These are phyloP conservation scores for Fopius arisanus DNA, from an alignment of 1,140 invertebrate species.

Conservation along the genomic window DNA sequence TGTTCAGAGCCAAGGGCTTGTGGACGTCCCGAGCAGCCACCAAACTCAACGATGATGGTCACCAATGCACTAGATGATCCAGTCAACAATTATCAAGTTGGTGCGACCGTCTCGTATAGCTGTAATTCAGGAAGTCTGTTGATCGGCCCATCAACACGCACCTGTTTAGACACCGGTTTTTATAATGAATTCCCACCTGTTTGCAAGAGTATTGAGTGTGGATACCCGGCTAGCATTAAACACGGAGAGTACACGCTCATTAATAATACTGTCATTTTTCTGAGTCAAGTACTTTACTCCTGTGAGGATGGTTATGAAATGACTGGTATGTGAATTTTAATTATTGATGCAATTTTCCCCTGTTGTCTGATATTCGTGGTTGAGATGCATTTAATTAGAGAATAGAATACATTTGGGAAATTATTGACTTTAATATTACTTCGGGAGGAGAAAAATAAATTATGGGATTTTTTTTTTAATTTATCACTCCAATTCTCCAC, in stretches of 20 bases:
- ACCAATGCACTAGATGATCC: slow-evolving; percentile 38
- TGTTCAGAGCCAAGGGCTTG: slow-evolving; percentile 84
- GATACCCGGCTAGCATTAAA: slow-evolving; percentile 83
- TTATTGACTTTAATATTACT: no score
- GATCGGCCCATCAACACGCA: slow-evolving; percentile 83
- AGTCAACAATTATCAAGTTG: slow-evolving; percentile 78
- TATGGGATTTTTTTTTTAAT: not conserved
- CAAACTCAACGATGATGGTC: slow-evolving; percentile 87
- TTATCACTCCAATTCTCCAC: not conserved
- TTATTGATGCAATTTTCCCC: no score
- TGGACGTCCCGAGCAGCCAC: slow-evolving; percentile 89
- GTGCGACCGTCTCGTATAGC: slow-evolving; percentile 84
- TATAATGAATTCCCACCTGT: slow-evolving; percentile 93
- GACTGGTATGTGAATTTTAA: slow-evolving; percentile 64
- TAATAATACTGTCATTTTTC: slow-evolving; percentile 84
- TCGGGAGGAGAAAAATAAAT: not conserved
- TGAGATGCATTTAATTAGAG: no score
- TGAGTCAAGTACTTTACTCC: slow-evolving; percentile 84
- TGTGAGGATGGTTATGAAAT: slow-evolving; percentile 87
- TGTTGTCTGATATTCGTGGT: no score
- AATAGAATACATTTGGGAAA: no score
- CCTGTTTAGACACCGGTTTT: slow-evolving; percentile 90
- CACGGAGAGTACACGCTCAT: slow-evolving; percentile 83
- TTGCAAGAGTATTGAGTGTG: slow-evolving; percentile 92
- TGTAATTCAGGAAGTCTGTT: slow-evolving; percentile 88